Evolutionary conservation across 2,888 invertebrate species (phyloP).

Genomic region (Dichetophora obliterata): DNA sequence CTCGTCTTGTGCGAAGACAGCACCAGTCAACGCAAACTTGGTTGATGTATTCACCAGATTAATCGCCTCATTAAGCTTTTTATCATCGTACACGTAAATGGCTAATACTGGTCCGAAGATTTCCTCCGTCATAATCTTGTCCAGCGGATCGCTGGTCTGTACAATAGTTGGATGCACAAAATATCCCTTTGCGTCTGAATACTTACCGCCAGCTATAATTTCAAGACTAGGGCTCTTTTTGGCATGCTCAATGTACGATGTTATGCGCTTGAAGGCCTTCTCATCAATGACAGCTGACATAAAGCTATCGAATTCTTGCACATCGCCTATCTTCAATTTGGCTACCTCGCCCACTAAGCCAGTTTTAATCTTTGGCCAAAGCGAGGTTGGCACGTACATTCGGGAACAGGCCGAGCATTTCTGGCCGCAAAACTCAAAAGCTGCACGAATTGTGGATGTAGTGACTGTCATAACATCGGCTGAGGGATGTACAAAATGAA

Average conservation of each 20-base stretch:
- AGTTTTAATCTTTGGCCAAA: slow-evolving; percentile 79
- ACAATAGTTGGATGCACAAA: slow-evolving; percentile 96
- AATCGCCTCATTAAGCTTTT: slow-evolving; percentile 77
- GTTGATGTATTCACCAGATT: slow-evolving; percentile 84
- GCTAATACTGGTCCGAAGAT: slow-evolving; percentile 96
- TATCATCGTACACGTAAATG: slow-evolving; percentile 90
- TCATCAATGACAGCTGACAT: slow-evolving; percentile 97
- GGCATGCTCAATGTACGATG: slow-evolving; percentile 90
- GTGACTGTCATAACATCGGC: slow-evolving; percentile 89
- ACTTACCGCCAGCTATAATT: slow-evolving; percentile 90
- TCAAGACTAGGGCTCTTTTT: slow-evolving; percentile 76
- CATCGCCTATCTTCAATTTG: slow-evolving; percentile 89
- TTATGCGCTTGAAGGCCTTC: slow-evolving; percentile 90
- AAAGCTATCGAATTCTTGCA: slow-evolving; percentile 84
- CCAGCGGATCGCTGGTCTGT: slow-evolving; percentile 84
- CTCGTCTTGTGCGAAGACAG: slow-evolving; percentile 90
- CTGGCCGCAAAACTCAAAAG: slow-evolving; percentile 97
- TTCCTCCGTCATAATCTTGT: slow-evolving; percentile 92
- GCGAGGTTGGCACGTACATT: slow-evolving; percentile 92
- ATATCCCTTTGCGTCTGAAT: slow-evolving; percentile 87
- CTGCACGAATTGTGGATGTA: slow-evolving; percentile 86
- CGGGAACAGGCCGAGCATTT: slow-evolving; percentile 99
- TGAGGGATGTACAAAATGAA: slow-evolving; percentile 94
- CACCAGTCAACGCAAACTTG: slow-evolving; percentile 94
- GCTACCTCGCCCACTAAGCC: slow-evolving; percentile 79